Evolutionary conservation across 2,797 vertebrate species (phyloP).

Genomic region (Hippocampus kuda): DNA sequence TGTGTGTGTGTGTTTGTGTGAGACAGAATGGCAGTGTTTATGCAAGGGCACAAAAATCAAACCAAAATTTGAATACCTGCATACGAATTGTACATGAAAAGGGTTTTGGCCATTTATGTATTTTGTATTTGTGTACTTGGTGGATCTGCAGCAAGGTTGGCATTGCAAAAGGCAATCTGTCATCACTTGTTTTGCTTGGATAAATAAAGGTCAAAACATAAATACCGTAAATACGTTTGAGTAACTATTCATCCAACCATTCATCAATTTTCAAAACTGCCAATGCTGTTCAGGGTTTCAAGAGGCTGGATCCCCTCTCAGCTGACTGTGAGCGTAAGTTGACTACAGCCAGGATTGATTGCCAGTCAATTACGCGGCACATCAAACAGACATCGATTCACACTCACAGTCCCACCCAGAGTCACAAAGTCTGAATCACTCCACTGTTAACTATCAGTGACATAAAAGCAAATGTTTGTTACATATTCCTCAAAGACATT

Average conservation of each 20-base stretch:
- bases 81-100: too few species aligned
- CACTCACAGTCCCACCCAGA: neutral
- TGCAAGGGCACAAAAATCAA: neutral
- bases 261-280: neutral
- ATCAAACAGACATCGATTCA: neutral
- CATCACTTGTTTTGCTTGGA: too few species aligned
- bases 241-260: neutral
- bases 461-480: too few species aligned
- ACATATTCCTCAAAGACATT: too few species aligned
- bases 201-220: too few species aligned
- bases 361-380: neutral
- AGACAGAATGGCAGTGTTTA: neutral
- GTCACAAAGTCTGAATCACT: neutral
- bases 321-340: neutral
- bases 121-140: too few species aligned
- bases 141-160: too few species aligned
- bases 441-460: neutral
- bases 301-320: neutral
- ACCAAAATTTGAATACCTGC: neutral
- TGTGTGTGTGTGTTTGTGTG: neutral
- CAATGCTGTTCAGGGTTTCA: neutral
- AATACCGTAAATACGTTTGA: neutral
- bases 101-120: too few species aligned
- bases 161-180: too few species aligned
- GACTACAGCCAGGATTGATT: too few species aligned